phyloP scores from a whole-genome alignment of 1,140 invertebrate genomes.

The Nylanderia fulva region DNA sequence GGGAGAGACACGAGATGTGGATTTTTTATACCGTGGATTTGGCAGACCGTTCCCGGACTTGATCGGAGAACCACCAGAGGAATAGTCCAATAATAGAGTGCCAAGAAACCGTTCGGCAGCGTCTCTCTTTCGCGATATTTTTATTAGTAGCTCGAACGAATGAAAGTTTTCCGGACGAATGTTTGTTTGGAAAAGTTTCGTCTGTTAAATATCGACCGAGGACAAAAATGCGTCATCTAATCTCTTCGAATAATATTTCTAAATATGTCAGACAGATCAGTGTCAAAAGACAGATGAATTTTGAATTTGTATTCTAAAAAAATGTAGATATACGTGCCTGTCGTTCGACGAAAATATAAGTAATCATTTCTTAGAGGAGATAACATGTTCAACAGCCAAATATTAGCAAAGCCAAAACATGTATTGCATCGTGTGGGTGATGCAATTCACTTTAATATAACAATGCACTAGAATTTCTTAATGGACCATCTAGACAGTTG shows the following conservation, averaged over 20 bases:
- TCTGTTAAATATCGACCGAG: neutral
- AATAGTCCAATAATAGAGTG: constrained; percentile 50
- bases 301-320: neutral
- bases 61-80: constrained; percentile 29
- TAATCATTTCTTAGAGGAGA: constrained; percentile 6
- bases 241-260: neutral
- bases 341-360: neutral
- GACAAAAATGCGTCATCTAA: neutral
- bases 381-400: neutral
- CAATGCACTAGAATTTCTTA: neutral
- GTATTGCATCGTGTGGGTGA: neutral
- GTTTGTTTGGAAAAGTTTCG: neutral
- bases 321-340: neutral
- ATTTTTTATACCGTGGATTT: constrained; percentile 65
- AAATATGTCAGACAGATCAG: neutral
- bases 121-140: constrained; percentile 67
- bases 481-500: neutral
- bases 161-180: neutral
- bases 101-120: constrained; percentile 30
- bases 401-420: constrained; percentile 3
- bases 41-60: constrained; percentile 53
- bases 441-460: neutral
- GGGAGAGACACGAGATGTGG: constrained; percentile 58
- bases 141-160: neutral
- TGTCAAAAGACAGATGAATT: neutral